Evolutionary conservation across 2,113 vertebrate species (phyloP).

Genomic region (Barbus barbus): DNA sequence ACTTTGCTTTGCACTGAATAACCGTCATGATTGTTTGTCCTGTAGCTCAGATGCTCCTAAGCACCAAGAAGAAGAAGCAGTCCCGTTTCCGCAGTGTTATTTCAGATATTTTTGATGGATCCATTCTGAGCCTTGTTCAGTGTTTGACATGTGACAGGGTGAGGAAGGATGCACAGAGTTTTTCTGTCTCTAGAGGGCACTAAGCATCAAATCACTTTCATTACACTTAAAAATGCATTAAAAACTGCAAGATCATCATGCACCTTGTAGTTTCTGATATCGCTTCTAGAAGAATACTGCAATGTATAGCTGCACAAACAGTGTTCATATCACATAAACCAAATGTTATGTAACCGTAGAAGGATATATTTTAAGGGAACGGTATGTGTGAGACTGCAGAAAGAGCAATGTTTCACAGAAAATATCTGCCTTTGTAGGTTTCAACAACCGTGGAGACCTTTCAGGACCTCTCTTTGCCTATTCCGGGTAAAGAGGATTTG

Average conservation of each 20-base stretch:
- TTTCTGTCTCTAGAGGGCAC: slow-evolving; percentile 59
- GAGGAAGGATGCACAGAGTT: slow-evolving; percentile 56
- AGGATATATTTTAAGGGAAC: not conserved
- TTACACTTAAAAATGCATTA: not conserved
- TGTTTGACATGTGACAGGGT: slow-evolving; percentile 98
- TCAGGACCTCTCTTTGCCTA: slow-evolving; percentile 95
- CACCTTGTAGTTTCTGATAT: not conserved
- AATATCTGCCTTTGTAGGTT: slow-evolving; percentile 74
- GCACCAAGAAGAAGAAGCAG: slow-evolving; percentile 87
- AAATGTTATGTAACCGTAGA: not conserved
- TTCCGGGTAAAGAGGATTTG: slow-evolving; percentile 98
- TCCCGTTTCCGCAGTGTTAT: slow-evolving; percentile 91
- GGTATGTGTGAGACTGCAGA: not conserved
- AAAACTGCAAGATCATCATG: too few species aligned
- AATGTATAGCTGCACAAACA: not conserved
- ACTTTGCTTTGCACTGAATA: not conserved
- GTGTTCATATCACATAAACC: not conserved
- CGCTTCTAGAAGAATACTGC: not conserved
- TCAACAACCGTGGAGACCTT: slow-evolving; percentile 96
- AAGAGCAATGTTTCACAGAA: not conserved
- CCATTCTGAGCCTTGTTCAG: slow-evolving; percentile 96
- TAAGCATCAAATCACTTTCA: slow-evolving; percentile 21
- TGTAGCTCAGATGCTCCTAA: slow-evolving; percentile 85
- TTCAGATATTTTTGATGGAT: slow-evolving; percentile 96
- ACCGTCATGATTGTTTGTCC: not conserved